Evolutionary conservation across 2,888 invertebrate genomes (phyloP).

Genomic region (Eremobia ochroleuca): DNA sequence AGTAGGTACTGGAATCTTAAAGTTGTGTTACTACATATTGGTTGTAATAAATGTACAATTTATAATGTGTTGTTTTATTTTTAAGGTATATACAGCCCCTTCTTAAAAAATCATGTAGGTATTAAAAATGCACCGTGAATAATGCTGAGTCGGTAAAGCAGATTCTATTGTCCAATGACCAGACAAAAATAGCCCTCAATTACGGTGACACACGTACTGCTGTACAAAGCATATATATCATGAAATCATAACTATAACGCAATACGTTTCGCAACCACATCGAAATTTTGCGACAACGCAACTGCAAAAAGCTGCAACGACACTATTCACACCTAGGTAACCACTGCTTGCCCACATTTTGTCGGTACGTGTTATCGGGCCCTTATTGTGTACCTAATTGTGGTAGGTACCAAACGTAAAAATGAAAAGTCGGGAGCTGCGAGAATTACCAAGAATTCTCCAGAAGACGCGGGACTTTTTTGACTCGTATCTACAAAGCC

Average conservation of each 20-base stretch:
- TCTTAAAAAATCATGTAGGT: background rate
- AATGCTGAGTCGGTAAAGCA: background rate
- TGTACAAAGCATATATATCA: too few species aligned
- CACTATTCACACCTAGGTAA: background rate
- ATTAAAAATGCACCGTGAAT: background rate
- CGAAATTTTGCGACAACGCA: background rate
- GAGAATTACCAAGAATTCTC: background rate
- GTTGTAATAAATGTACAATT: conserved; percentile 69
- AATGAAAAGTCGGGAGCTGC: background rate
- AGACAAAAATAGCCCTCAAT: background rate
- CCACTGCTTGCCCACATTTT: background rate
- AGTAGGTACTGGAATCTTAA: conserved; percentile 51
- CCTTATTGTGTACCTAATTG: background rate
- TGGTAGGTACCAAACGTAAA: background rate
- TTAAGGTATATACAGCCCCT: background rate
- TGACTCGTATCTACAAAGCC: background rate
- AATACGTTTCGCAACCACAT: background rate
- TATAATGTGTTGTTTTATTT: conserved; percentile 32
- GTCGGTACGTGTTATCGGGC: background rate
- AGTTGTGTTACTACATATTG: conserved; percentile 63
- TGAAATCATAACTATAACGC: too few species aligned
- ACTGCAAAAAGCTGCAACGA: background rate
- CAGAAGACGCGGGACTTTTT: background rate
- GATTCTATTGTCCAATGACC: background rate
- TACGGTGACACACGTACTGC: too few species aligned